phyloP scores from a whole-genome alignment of 2,113 vertebrate genomes.

The Lucifuga dentata region DNA sequence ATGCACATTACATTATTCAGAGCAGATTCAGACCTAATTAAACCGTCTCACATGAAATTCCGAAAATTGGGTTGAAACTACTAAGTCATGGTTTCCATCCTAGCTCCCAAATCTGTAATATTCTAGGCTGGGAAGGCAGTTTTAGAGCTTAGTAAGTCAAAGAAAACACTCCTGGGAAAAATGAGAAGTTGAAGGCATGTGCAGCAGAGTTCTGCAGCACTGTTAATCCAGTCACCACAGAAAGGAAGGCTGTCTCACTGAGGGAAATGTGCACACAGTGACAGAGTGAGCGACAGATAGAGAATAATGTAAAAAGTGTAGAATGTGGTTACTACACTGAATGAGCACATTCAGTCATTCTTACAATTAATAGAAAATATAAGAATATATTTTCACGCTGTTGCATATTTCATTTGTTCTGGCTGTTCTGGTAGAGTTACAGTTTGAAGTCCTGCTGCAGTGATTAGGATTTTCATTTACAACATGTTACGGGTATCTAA shows the following conservation, averaged over 20 bases:
- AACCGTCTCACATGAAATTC: conserved; percentile 32
- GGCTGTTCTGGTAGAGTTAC: too few species aligned
- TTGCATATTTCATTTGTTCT: too few species aligned
- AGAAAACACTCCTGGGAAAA: conserved; percentile 62
- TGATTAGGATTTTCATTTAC: too few species aligned
- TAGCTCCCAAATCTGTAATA: conserved; percentile 46
- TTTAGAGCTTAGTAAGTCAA: conserved; percentile 60
- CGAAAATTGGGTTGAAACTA: conserved; percentile 63
- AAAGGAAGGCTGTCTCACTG: conserved; percentile 14
- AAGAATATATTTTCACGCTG: too few species aligned
- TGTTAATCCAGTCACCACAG: conserved; percentile 48
- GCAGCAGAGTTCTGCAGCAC: conserved; percentile 31
- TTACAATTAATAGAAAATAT: too few species aligned
- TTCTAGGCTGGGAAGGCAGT: conserved; percentile 35
- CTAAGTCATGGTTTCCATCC: conserved; percentile 52
- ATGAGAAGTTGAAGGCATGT: conserved; percentile 55
- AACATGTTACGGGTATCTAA: too few species aligned
- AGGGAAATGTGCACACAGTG: conserved; percentile 29
- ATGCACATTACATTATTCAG: conserved; percentile 52
- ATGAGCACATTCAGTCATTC: too few species aligned
- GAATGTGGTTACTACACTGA: too few species aligned
- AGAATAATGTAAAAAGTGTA: too few species aligned
- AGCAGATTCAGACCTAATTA: conserved; percentile 68
- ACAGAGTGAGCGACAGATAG: too few species aligned
- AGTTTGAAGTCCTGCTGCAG: too few species aligned